A percentile compares a stretch with the other conserved stretches of the same genome.
phyloP scores from a whole-genome alignment of 2,888 invertebrate genomes.

The Theretra japonica region DNA sequence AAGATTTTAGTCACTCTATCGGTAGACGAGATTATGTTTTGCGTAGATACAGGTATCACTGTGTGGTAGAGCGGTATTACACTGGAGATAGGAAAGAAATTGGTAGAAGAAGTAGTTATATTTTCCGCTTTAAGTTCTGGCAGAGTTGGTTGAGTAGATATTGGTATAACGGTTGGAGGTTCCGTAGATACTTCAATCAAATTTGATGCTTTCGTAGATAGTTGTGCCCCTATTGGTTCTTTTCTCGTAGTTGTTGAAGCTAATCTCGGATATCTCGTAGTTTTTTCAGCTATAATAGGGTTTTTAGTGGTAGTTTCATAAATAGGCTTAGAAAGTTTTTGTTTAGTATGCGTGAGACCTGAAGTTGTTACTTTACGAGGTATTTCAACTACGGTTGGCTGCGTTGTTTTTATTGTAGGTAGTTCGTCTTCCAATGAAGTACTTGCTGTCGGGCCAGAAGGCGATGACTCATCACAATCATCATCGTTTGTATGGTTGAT shows the following conservation, averaged over 20 bases:
- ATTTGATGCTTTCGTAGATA: slow-evolving; percentile 17
- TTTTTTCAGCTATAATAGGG: not conserved
- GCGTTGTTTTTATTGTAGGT: slow-evolving; percentile 56
- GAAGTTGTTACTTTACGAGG: not conserved
- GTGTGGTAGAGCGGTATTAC: slow-evolving; percentile 51
- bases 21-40: slow-evolving; percentile 61
- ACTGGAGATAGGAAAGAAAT: slow-evolving; percentile 55
- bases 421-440: slow-evolving; percentile 64
- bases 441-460: slow-evolving; percentile 61
- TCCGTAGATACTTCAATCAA: not conserved
- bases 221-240: not conserved
- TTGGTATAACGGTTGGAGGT: slow-evolving; percentile 47
- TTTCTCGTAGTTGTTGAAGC: not conserved
- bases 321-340: not conserved
- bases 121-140: slow-evolving; percentile 51
- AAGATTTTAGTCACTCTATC: slow-evolving; percentile 58
- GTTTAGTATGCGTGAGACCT: not conserved
- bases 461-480: slow-evolving; percentile 72
- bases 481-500: slow-evolving; percentile 68
- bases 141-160: slow-evolving; percentile 47
- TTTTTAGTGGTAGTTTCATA: not conserved
- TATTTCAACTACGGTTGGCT: slow-evolving; percentile 47
- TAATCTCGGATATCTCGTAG: not conserved
- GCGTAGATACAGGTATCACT: slow-evolving; percentile 50
- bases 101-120: slow-evolving; percentile 54